Evolutionary conservation across 2,888 invertebrate genomes (phyloP), one percentile per base, ranked within the genome.

Genomic region (Parascotia fuliginaria): DNA sequence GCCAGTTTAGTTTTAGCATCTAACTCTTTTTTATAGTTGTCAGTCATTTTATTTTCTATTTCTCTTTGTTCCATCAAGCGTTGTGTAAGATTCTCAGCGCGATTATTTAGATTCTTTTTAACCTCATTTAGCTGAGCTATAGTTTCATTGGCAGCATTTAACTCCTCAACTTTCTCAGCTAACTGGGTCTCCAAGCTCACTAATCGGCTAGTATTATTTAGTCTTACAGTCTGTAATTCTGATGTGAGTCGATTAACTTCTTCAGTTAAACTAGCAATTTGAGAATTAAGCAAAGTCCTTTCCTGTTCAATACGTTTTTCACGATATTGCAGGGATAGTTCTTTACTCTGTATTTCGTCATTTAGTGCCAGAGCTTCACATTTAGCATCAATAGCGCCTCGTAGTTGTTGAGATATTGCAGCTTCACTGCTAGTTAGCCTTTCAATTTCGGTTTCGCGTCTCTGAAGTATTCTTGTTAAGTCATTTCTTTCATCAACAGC

Each of bases 231-330:
- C 75, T 97, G 94, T 34, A 97, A 85, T 85, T 98, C 97, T 9
- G 95, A 94, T 42, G 96, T 96, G 65, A 96, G 94, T 52, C 95
- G 94, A 59, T 95, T 94, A 11, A 98, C 89, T 85, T 98, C 97
- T 72, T 95, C 94, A 50, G 95, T 95, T 19, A 98, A 87, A 47
- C 95, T 94, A 66, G 95, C 94, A 63, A 97, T 95, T 91, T 98
- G 97, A 60, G 95, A 95, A 60, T 94, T 94, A 19, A 97, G 83
- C 65, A 97, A 93, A 4, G 93, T 90, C 70, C 95, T 94, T 83
- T 98, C 98, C 78, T 97, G 96, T 70, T 97, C 96, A 71, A 98
- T 92, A 13, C 97, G 94, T 73, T 96, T 96, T 83, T 98, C 97
- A 70, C 96, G 96, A 81, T 95, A 96, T 73, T 96, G 96, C 14